Evolutionary conservation across 2,888 invertebrate species (phyloP).

Genomic region (Linnaemya vulpina): DNA sequence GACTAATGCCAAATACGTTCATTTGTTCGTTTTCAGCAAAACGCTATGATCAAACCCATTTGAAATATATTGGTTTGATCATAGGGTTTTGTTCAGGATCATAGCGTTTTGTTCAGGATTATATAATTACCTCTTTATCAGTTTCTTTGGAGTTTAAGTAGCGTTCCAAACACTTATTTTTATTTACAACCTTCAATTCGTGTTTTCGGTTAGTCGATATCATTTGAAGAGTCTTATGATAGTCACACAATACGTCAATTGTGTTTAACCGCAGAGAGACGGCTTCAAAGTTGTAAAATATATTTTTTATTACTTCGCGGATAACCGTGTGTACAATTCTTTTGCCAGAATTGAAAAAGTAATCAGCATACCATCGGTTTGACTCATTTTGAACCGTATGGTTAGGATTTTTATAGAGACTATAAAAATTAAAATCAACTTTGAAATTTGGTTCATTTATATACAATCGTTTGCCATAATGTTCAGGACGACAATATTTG

Average conservation of each 20-base stretch:
- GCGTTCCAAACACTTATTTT: slow-evolving; percentile 52
- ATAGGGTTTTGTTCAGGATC: too few relatives aligned
- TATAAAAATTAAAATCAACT: slow-evolving; percentile 60
- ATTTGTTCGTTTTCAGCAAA: too few relatives aligned
- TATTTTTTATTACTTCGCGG: slow-evolving; percentile 45
- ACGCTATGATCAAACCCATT: too few relatives aligned
- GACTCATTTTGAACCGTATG: slow-evolving; percentile 70
- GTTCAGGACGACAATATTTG: slow-evolving; percentile 66
- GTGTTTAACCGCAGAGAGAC: not conserved
- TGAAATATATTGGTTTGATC: too few relatives aligned
- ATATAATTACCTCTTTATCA: slow-evolving; percentile 37
- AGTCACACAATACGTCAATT: slow-evolving; percentile 64
- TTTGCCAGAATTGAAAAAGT: slow-evolving; percentile 55
- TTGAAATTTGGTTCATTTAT: slow-evolving; percentile 58
- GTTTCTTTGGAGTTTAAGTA: slow-evolving; percentile 8
- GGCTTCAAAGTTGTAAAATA: slow-evolving; percentile 48
- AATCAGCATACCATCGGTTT: slow-evolving; percentile 73
- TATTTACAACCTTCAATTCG: slow-evolving; percentile 56
- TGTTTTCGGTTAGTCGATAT: slow-evolving; percentile 72
- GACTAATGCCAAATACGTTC: too few relatives aligned
- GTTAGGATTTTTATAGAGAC: slow-evolving; percentile 64
- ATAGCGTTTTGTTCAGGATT: too few relatives aligned
- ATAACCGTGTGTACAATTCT: slow-evolving; percentile 63
- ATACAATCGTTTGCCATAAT: slow-evolving; percentile 66
- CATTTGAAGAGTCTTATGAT: slow-evolving; percentile 72